Evolutionary conservation across 1,140 invertebrate genomes (phyloP).

Genomic region (Oscheius sp.): DNA sequence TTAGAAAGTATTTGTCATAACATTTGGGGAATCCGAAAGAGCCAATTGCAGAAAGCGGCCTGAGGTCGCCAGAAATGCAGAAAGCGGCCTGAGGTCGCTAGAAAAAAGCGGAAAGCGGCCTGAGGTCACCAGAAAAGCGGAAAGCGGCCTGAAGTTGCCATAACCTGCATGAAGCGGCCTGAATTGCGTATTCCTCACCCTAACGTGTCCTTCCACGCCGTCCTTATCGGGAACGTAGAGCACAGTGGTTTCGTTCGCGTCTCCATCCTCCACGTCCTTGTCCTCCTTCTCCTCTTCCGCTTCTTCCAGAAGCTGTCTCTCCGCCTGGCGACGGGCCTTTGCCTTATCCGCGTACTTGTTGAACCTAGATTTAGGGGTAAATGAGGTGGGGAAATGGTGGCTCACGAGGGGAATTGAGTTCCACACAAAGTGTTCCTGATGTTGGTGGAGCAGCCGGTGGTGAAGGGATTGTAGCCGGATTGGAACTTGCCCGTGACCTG

Average conservation of each 20-base stretch:
- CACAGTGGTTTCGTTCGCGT: conserved; percentile 20
- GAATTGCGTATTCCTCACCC: neutral
- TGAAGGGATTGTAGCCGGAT: conserved; percentile 59
- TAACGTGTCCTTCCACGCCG: conserved; percentile 30
- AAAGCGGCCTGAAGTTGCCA: too few species aligned
- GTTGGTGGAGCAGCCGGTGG: conserved; percentile 40
- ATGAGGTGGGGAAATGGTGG: neutral
- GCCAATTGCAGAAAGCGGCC: too few species aligned
- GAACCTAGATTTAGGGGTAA: neutral
- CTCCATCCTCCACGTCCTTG: neutral
- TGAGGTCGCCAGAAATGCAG: too few species aligned
- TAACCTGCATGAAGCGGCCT: neutral
- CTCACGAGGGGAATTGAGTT: conserved; percentile 39
- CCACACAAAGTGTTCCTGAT: conserved; percentile 28
- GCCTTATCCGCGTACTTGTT: neutral
- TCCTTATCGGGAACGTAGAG: conserved; percentile 29
- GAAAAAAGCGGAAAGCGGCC: too few species aligned
- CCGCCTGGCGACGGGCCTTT: neutral
- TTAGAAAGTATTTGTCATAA: too few species aligned
- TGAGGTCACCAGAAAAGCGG: too few species aligned
- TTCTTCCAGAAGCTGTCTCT: neutral
- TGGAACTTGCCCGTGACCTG: conserved; percentile 61
- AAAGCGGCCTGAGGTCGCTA: too few species aligned
- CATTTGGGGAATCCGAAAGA: too few species aligned
- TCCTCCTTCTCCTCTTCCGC: conserved; percentile 21